Evolutionary conservation across 2,888 invertebrate species (phyloP), one percentile per base, ranked within the genome.

Genomic region (Malachius bipustulatus): DNA sequence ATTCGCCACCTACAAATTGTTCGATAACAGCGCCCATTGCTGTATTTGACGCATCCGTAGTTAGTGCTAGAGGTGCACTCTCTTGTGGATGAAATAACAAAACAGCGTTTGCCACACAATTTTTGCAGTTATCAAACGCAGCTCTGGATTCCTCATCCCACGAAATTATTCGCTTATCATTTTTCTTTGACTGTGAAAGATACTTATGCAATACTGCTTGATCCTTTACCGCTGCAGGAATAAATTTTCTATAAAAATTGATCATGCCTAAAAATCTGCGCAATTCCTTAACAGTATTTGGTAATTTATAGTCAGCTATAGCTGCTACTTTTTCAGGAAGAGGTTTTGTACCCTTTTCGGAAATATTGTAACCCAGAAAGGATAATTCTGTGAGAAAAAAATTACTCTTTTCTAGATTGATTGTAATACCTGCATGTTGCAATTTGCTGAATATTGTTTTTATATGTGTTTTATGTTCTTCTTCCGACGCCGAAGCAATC

Each of bases 11-110:
- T 3, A 41, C 37, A 0, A 30, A 15, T 40, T 62, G 62, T 34
- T 63, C 56, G 6, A 64, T 32, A 0, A 50, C 55, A 2, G 57
- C 59, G 1, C 62, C 62, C 3, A 61, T 49, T 2, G 60, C 52
- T 1, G 24, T 37, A 26, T 60, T 55, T 0, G 61, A 63, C 2
- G 62, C 62, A 36, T 63, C 60, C 0, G 52, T 51, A 1, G 48
- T 39, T 1, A 62, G 11, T 1, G 50, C 44, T 2, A 62, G 26
- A 26, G 49, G 34, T 0, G 55, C 52, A 14, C 32, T 12, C 9
- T 29, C 32, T 2, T 14, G 2, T 10, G 45, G 42, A 36, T 39
- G 39, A 11, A 32, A 31, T 15, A 42, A 30, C 13, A 35, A 16
- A 8, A 39, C 26, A n/a, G 43, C 43, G 8, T 36, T 6, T 13